Evolutionary conservation across 2,888 invertebrate genomes (phyloP), one percentile per base, ranked within the genome.

Genomic region (Lottia scabra): DNA sequence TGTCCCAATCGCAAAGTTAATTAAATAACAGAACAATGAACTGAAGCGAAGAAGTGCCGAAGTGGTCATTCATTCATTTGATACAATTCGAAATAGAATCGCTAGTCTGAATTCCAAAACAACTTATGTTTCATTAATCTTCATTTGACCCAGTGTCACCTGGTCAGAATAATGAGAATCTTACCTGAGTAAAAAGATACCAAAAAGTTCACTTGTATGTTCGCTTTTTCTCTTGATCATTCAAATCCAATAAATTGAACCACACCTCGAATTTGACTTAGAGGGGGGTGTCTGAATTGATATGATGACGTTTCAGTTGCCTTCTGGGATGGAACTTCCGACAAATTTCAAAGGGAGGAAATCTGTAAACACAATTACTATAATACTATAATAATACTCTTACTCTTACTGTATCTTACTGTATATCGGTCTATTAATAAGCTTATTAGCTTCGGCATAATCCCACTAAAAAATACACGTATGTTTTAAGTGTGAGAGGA

Each of bases 181-280:
- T 65, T 65, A 65, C 65, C 44, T 65, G 44, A 65, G 15, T 65
- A 65, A 43, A 38, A 44, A 43, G 23, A 23, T 16, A 19, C 23
- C 23, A 23, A 23, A 56, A 56, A 56, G 23, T 56, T 56, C 12
- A 65, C 16, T 65, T 30, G 23, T 38, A 65, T 44, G 38, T 19
- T 38, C 19, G n/a, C 48, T 70, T 15, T 13, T 44, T 66, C 4
- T 63, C 73, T 68, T 67, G n/a, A 63, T 63, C 67, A 67, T 67
- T 71, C 63, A 69, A 70, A 68, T 72, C 75, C 76, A 80, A 81
- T 80, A 74, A 79, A 79, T 77, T 74, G 73, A 81, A 80, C 84
- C 84, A 84, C 85, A 84, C 84, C 84, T 84, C 83, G 81, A 85
- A 81, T 83, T 73, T 72, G 70, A 43, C 68, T 75, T 78, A 83